Evolutionary conservation across 2,113 vertebrate species (phyloP).

Genomic region (Ceyx melanurus): DNA sequence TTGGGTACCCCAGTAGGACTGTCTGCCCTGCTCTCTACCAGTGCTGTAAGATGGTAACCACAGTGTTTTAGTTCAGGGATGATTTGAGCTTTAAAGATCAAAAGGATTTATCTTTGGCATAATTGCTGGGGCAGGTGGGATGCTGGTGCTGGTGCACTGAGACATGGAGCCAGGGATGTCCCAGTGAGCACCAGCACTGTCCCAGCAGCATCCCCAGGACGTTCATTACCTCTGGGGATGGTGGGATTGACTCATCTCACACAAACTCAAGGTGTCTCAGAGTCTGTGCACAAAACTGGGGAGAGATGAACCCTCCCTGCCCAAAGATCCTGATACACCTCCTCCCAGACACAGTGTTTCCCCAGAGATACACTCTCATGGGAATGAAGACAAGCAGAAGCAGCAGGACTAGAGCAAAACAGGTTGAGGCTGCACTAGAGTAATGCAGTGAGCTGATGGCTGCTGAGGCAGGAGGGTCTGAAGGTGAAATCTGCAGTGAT

Average conservation of each 20-base stretch:
- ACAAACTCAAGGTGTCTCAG: neutral
- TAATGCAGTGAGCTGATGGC: rapidly evolving
- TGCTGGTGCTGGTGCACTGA: neutral
- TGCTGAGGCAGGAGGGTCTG: neutral
- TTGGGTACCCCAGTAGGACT: neutral
- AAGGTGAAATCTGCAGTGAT: neutral
- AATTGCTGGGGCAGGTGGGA: neutral
- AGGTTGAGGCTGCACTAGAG: rapidly evolving
- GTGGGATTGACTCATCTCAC: neutral
- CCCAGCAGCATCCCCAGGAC: neutral
- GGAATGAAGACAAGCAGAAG: neutral
- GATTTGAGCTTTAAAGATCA: neutral
- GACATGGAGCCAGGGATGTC: neutral
- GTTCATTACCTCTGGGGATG: neutral
- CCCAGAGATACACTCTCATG: neutral
- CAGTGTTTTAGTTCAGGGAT: neutral
- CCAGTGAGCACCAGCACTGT: neutral
- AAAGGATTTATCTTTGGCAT: neutral
- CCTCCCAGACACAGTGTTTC: neutral
- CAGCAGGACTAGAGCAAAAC: neutral
- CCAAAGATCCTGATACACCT: neutral
- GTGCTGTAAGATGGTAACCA: neutral
- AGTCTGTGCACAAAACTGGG: neutral
- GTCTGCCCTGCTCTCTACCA: neutral
- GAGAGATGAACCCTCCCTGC: neutral